These are phyloP conservation scores for Auanema sp. DNA, from an alignment of 2,888 invertebrate genomes.

Conservation along the genomic window DNA sequence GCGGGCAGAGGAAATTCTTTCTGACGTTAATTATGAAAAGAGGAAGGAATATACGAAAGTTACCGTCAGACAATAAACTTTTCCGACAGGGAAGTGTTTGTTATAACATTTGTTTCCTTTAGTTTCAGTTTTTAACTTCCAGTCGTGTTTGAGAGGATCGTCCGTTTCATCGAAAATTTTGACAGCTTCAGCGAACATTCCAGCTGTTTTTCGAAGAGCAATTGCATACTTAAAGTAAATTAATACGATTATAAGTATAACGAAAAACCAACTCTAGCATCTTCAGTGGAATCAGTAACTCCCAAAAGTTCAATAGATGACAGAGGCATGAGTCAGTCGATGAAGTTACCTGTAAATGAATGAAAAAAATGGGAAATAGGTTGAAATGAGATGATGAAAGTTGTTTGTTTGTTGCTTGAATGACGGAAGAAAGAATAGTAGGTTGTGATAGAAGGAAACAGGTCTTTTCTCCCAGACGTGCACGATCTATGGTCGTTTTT, in stretches of 20 bases:
- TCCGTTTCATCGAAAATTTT: slow-evolving; percentile 18
- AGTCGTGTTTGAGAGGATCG: slow-evolving; percentile 7
- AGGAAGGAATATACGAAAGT: background rate
- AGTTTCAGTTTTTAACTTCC: slow-evolving; percentile 23
- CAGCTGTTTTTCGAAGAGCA: slow-evolving; percentile 16
- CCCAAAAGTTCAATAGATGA: slow-evolving; percentile 16
- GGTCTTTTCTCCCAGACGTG: too few species aligned
- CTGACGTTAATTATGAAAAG: background rate
- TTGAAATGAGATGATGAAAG: too few species aligned
- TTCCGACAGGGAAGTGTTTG: slow-evolving; percentile 24
- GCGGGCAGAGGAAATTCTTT: slow-evolving; percentile 15
- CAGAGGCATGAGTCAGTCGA: too few species aligned
- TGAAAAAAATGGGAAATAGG: too few species aligned
- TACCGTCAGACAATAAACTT: slow-evolving; percentile 19
- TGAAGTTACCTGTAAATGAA: too few species aligned
- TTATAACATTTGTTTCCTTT: slow-evolving; percentile 27
- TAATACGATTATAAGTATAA: background rate
- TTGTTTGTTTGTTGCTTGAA: too few species aligned
- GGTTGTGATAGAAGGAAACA: too few species aligned
- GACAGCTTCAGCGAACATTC: slow-evolving; percentile 16
- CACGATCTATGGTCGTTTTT: too few species aligned
- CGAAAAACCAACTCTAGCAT: slow-evolving; percentile 8
- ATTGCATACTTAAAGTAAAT: slow-evolving; percentile 7
- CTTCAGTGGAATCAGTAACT: slow-evolving; percentile 18
- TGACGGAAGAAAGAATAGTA: too few species aligned